phyloP scores from a whole-genome alignment of 2,797 vertebrate species.

The Martes flavigula region DNA sequence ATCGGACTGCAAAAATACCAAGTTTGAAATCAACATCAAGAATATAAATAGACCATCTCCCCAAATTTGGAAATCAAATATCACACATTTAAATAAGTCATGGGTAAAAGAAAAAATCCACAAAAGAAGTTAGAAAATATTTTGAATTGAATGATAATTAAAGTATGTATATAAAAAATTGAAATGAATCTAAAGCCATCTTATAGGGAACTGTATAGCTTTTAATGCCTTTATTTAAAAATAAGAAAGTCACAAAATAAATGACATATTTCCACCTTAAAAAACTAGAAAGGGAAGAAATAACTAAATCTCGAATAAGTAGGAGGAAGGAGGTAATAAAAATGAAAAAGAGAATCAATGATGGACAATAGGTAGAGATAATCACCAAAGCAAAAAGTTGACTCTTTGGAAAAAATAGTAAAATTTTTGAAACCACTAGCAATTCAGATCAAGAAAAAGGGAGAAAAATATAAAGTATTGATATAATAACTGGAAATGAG shows the following conservation, averaged over 20 bases:
- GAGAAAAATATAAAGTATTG: not conserved
- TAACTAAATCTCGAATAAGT: not conserved
- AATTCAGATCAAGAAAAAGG: not conserved
- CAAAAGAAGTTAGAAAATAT: not conserved
- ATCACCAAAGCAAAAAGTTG: not conserved
- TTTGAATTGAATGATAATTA: slow-evolving; percentile 26
- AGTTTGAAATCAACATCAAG: not conserved
- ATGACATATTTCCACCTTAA: not conserved
- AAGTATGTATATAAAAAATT: not conserved
- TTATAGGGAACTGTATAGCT: not conserved
- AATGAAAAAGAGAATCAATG: not conserved
- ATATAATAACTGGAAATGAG: not conserved
- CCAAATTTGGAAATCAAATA: slow-evolving; percentile 24
- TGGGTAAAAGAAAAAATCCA: not conserved
- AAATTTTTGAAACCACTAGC: not conserved
- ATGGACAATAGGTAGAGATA: not conserved
- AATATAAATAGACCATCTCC: not conserved
- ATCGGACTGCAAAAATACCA: too few relatives aligned
- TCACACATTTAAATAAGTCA: not conserved
- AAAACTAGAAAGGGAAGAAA: not conserved
- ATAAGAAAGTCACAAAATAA: slow-evolving; percentile 16
- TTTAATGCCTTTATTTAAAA: not conserved
- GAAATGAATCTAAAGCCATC: not conserved
- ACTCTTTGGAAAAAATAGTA: slow-evolving; percentile 23
- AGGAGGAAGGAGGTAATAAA: slow-evolving; percentile 2